Evolutionary conservation across 2,797 vertebrate species (phyloP).

Genomic region (Tapirus indicus): DNA sequence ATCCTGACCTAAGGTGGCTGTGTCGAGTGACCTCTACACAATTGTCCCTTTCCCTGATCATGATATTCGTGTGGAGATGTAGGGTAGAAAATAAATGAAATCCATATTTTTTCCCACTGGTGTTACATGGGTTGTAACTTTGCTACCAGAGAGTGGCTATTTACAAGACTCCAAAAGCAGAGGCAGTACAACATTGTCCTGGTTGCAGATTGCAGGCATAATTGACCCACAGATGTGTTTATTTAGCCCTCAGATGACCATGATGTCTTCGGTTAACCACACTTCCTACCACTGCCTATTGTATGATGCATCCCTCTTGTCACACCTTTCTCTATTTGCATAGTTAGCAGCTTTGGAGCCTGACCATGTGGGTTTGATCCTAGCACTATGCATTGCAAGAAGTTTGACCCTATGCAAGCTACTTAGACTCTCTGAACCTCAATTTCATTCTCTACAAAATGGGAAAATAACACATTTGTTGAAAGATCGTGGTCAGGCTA

Average conservation of each 20-base stretch:
- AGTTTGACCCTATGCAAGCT: not conserved
- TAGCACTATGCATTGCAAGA: not conserved
- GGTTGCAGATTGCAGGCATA: not conserved
- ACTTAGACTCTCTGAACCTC: not conserved
- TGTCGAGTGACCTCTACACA: not conserved
- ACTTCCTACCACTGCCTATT: not conserved
- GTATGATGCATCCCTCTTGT: not conserved
- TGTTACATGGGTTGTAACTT: not conserved
- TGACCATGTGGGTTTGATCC: not conserved
- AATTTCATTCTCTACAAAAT: conserved; percentile 34
- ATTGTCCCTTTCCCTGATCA: not conserved
- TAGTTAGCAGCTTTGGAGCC: not conserved
- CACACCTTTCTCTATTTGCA: not conserved
- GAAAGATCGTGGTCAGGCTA: not conserved
- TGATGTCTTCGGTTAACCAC: not conserved
- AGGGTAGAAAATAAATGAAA: not conserved
- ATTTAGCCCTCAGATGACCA: not conserved
- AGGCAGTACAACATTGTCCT: not conserved
- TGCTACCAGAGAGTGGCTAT: not conserved
- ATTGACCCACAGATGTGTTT: not conserved
- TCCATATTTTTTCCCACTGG: rapidly evolving
- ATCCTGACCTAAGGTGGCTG: not conserved
- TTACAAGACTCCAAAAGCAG: not conserved
- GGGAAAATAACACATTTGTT: not conserved
- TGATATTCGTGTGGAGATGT: not conserved